Conservation (phyloP, 2,888 invertebrate species). For the Thymelicus lineola region DNA sequence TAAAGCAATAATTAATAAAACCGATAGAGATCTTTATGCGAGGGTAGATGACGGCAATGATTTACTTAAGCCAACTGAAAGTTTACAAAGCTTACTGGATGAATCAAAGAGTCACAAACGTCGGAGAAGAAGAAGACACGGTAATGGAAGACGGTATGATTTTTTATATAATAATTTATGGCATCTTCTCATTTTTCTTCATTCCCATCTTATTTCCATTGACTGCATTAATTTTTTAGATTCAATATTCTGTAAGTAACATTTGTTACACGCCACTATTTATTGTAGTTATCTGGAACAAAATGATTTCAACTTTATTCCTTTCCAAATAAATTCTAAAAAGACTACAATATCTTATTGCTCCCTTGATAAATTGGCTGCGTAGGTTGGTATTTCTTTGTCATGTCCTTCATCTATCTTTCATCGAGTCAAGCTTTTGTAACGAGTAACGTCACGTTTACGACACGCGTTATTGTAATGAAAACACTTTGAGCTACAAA, state of each 20-base stretch:
- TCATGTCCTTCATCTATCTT: constrained; percentile 27
- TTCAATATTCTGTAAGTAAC: no score
- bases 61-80: constrained; percentile 72
- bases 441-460: constrained; percentile 28
- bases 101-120: constrained; percentile 58
- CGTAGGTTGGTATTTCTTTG: constrained; percentile 24
- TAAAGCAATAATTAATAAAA: constrained; percentile 60
- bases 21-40: constrained; percentile 54
- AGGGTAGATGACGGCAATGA: constrained; percentile 63
- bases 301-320: constrained; percentile 4
- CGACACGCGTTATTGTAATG: constrained; percentile 23
- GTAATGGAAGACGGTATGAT: constrained; percentile 73
- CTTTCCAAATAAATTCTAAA: neutral
- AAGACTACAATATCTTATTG: neutral
- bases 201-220: neutral
- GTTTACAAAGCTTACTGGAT: constrained; percentile 68
- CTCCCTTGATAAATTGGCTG: constrained; percentile 10
- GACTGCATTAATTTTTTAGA: neutral
- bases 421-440: constrained; percentile 29
- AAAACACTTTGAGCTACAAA: constrained; percentile 27
- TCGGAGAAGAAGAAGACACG: constrained; percentile 70
- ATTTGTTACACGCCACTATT: no score
- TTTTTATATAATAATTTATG: constrained; percentile 37
- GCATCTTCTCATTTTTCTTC: neutral
- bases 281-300: no score